These are phyloP conservation scores for Malurus leucopterus DNA, from an alignment of 2,797 vertebrate species.

Conservation along the genomic window DNA sequence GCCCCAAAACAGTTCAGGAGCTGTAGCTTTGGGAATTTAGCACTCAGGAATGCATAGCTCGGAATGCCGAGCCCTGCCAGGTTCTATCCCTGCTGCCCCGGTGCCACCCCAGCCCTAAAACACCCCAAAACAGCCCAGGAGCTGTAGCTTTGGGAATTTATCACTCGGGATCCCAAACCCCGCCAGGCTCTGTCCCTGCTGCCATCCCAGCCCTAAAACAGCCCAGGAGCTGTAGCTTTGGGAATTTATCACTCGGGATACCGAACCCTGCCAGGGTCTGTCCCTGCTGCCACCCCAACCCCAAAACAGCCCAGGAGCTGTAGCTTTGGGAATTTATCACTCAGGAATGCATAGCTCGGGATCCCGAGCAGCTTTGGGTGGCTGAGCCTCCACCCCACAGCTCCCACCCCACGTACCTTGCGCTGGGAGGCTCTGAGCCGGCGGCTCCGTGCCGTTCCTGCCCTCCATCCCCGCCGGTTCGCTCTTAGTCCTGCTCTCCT, in stretches of 20 bases:
- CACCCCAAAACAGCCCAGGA: not conserved
- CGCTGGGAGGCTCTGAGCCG: slow-evolving; percentile 55
- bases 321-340: rapidly evolving
- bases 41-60: no score
- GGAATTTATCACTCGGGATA: no score
- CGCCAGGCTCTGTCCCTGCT: not conserved
- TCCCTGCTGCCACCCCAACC: no score
- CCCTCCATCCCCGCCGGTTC: slow-evolving; percentile 42
- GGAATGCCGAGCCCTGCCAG: not conserved
- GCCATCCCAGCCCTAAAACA: no score
- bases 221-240: no score
- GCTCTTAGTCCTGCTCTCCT: slow-evolving; percentile 65
- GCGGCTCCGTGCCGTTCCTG: slow-evolving; percentile 37
- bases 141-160: no score
- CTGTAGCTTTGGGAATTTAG: no score
- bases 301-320: not conserved
- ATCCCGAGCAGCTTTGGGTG: rapidly evolving
- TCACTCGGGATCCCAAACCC: no score
- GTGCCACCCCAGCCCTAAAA: no score
- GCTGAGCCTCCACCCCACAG: rapidly evolving
- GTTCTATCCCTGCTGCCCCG: not conserved
- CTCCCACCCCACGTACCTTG: slow-evolving; percentile 60
- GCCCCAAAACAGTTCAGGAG: no score
- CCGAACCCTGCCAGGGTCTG: no score
- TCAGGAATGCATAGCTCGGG: rapidly evolving